Conservation (phyloP, 1,140 invertebrate genomes). For the Pissodes strobi region DNA sequence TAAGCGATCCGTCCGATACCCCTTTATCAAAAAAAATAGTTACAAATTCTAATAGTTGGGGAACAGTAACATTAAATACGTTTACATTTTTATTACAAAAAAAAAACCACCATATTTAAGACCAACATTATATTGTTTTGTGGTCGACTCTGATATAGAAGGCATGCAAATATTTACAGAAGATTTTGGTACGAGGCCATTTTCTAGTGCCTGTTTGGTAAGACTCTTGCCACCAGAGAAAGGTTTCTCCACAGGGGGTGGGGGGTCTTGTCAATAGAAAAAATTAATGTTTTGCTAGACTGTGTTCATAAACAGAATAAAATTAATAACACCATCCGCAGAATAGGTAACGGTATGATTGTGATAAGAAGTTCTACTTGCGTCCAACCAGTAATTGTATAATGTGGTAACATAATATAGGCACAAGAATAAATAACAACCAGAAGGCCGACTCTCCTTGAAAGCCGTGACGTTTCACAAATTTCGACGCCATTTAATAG, state of each 20-base stretch:
- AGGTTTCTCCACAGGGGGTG: no score
- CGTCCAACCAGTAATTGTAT: no score
- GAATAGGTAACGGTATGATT: no score
- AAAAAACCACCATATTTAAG: constrained; percentile 25
- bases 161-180: constrained; percentile 14
- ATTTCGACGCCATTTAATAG: no score
- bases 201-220: constrained; percentile 19
- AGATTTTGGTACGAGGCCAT: background rate
- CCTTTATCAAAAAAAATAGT: constrained; percentile 20
- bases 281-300: no score
- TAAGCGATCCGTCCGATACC: background rate
- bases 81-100: background rate
- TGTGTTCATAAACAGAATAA: no score
- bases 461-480: no score
- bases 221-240: constrained; percentile 11
- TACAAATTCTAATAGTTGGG: constrained; percentile 9
- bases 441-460: no score
- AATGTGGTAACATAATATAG: no score
- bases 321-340: no score
- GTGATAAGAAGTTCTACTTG: no score
- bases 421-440: no score
- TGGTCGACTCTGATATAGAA: constrained; percentile 7
- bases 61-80: background rate
- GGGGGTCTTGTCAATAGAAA: background rate
- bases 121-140: constrained; percentile 19